Percentiles rank a stretch among this genome's conserved stretches.
These are phyloP conservation scores for Proctacanthus coquilletti DNA, from an alignment of 1,140 invertebrate species.

Conservation along the genomic window DNA sequence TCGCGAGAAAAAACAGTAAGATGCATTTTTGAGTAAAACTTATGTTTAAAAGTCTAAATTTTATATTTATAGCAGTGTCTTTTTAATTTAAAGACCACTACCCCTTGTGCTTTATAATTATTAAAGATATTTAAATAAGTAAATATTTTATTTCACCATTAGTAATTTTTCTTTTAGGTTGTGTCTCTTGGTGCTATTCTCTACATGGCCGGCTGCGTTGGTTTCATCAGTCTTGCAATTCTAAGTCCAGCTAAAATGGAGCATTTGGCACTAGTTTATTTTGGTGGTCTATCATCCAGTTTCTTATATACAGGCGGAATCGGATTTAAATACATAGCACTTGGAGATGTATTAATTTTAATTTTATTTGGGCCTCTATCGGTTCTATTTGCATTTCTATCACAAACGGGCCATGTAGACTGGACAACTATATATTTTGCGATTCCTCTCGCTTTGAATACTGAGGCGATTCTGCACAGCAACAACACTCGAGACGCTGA, in stretches of 20 bases:
- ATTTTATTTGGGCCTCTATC: conserved; percentile 88
- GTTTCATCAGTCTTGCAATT: conserved; percentile 63
- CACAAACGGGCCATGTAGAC: conserved; percentile 73
- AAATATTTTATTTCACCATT: background rate
- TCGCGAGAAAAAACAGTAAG: no score
- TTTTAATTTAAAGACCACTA: no score
- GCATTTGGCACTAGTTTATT: conserved; percentile 84
- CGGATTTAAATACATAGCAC: conserved; percentile 82
- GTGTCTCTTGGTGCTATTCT: conserved; percentile 73
- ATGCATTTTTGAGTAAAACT: no score
- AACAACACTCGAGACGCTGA: conserved; percentile 88
- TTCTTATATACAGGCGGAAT: conserved; percentile 88
- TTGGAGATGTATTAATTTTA: conserved; percentile 81
- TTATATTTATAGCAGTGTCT: no score
- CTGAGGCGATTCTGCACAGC: conserved; percentile 86
- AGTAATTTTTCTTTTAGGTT: conserved; percentile 31
- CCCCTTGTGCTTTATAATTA: conserved; percentile 1
- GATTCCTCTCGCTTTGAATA: conserved; percentile 82
- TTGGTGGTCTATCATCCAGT: conserved; percentile 89
- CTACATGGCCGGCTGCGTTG: conserved; percentile 75
- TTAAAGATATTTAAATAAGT: background rate
- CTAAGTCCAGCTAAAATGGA: conserved; percentile 84
- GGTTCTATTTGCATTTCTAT: conserved; percentile 85
- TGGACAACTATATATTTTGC: conserved; percentile 84
- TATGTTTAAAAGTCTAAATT: no score